These are phyloP conservation scores for Harpagifer antarcticus DNA, from an alignment of 2,797 vertebrate genomes.

Conservation along the genomic window DNA sequence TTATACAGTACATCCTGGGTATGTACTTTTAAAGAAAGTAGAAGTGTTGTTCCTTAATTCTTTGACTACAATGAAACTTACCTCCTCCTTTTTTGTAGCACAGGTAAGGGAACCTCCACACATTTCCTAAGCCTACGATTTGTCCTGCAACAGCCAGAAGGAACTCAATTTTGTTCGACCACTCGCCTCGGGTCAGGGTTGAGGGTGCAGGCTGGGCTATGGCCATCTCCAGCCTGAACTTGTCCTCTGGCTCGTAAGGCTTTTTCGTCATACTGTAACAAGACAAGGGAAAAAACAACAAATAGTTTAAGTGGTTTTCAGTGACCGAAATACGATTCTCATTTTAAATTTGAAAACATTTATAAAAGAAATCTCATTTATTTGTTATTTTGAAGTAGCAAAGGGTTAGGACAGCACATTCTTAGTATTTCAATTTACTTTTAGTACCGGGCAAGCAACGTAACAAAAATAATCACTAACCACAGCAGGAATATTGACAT, in stretches of 20 bases:
- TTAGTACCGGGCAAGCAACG: neutral
- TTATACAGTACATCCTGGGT: neutral
- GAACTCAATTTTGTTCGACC: slow-evolving; percentile 86
- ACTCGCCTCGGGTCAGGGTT: slow-evolving; percentile 77
- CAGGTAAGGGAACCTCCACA: slow-evolving; percentile 88
- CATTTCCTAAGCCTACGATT: slow-evolving; percentile 88
- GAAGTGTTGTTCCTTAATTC: neutral
- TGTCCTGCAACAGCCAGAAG: slow-evolving; percentile 87
- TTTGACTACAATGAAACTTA: slow-evolving; percentile 55
- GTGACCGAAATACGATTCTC: neutral
- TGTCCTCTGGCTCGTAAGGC: slow-evolving; percentile 54
- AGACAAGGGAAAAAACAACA: neutral
- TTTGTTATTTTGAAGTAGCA: neutral
- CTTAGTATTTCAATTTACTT: neutral
- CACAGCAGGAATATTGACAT: slow-evolving; percentile 8
- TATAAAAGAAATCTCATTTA: neutral
- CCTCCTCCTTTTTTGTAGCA: slow-evolving; percentile 90
- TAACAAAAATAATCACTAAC: neutral
- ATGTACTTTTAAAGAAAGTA: neutral
- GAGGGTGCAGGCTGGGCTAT: slow-evolving; percentile 20
- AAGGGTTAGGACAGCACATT: neutral
- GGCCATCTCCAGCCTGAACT: slow-evolving; percentile 55
- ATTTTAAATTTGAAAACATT: neutral
- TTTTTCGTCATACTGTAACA: slow-evolving; percentile 70
- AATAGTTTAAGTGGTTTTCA: neutral